Conservation (phyloP, 2,888 invertebrate genomes). For the Priocnemis perturbator region DNA sequence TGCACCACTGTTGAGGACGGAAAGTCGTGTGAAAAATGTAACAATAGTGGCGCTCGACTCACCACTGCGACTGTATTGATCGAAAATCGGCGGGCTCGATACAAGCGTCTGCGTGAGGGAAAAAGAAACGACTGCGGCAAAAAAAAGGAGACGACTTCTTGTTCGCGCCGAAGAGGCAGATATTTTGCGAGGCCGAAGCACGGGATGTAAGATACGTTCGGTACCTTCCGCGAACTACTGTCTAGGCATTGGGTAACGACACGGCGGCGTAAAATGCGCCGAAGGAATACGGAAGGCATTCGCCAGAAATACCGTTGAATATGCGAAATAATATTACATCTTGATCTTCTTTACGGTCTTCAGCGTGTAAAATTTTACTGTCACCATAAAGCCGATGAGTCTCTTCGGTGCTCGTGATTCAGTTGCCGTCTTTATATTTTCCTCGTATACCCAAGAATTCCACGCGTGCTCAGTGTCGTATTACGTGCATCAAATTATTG, state of each 20-base stretch:
- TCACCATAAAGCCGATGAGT: neutral
- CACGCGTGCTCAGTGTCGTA: too few relatives aligned
- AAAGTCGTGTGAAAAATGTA: too few relatives aligned
- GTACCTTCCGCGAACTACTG: constrained; percentile 11
- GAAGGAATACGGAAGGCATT: constrained; percentile 37
- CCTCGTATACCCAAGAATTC: too few relatives aligned
- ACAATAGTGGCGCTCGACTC: too few relatives aligned
- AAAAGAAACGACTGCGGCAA: constrained; percentile 10
- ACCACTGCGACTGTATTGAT: too few relatives aligned
- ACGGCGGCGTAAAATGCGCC: constrained; percentile 52
- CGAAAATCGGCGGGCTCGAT: too few relatives aligned
- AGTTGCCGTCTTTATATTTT: too few relatives aligned
- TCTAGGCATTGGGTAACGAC: constrained; percentile 36
- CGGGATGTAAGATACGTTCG: constrained; percentile 25
- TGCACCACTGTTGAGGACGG: too few relatives aligned
- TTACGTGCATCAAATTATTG: too few relatives aligned
- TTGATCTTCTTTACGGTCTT: too few relatives aligned
- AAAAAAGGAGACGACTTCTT: constrained; percentile 18
- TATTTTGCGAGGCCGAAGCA: constrained; percentile 41
- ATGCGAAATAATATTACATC: too few relatives aligned
- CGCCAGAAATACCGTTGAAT: too few relatives aligned
- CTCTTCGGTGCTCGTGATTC: constrained; percentile 34
- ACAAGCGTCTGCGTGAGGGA: constrained; percentile 11
- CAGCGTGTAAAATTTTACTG: neutral
- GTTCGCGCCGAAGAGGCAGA: constrained; percentile 33